phyloP scores from a whole-genome alignment of 2,888 invertebrate species.

The Apamea crenata region DNA sequence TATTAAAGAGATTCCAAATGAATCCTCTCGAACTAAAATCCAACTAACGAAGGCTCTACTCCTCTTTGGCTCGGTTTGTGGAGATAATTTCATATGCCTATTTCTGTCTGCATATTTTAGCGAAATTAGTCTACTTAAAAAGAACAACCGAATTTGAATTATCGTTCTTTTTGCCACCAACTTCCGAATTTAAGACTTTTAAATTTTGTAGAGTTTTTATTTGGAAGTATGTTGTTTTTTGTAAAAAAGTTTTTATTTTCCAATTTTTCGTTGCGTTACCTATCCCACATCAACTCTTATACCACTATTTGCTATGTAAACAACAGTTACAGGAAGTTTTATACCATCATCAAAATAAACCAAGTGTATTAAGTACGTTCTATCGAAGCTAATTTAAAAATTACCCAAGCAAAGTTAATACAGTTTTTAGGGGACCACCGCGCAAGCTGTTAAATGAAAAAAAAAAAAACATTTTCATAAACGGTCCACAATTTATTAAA shows the following conservation, averaged over 20 bases:
- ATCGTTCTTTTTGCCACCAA: too few relatives aligned
- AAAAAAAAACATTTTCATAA: neutral
- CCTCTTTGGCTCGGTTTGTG: neutral
- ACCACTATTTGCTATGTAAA: too few relatives aligned
- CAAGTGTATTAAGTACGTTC: neutral
- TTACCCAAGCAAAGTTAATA: too few relatives aligned
- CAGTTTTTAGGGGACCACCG: too few relatives aligned
- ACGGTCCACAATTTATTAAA: neutral
- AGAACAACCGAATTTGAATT: neutral
- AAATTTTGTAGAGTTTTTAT: too few relatives aligned
- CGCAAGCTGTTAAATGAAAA: neutral
- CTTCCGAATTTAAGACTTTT: too few relatives aligned
- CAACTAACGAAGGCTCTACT: neutral
- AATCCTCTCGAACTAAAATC: neutral
- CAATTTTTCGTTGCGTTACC: too few relatives aligned
- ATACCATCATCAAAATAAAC: neutral
- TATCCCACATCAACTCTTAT: too few relatives aligned
- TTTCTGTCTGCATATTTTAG: neutral
- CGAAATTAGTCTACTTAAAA: neutral
- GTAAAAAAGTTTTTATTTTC: too few relatives aligned
- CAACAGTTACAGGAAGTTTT: neutral
- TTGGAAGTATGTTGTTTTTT: too few relatives aligned
- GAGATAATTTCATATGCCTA: neutral
- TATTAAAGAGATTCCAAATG: neutral
- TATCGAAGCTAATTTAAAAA: neutral